Percentiles rank a stretch among this genome's conserved stretches.
These are phyloP conservation scores for Ondatra zibethicus DNA, from an alignment of 2,113 vertebrate species.

Conservation along the genomic window DNA sequence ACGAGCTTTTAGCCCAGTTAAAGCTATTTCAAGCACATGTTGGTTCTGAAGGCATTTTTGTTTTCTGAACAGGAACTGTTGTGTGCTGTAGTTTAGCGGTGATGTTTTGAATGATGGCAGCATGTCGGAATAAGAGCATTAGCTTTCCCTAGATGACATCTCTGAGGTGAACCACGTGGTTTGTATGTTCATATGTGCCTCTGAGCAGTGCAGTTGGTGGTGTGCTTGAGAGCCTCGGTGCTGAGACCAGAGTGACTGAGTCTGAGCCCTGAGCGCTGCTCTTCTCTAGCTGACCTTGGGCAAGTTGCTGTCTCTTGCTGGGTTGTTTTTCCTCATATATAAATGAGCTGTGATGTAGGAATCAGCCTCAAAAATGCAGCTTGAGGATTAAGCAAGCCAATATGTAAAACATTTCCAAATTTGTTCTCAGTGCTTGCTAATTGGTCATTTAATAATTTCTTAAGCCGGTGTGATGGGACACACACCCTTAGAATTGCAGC, in stretches of 20 bases:
- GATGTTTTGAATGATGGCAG: constrained; percentile 1
- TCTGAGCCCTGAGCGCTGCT: background rate
- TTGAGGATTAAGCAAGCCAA: background rate
- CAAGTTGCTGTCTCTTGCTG: background rate
- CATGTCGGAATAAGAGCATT: constrained; percentile 22
- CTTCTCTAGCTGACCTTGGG: constrained; percentile 54
- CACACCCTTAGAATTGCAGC: background rate
- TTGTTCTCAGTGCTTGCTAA: constrained; percentile 26
- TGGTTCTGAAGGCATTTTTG: constrained; percentile 48
- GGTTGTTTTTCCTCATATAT: background rate
- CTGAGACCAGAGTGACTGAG: background rate
- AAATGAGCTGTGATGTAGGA: background rate
- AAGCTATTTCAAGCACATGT: constrained; percentile 43
- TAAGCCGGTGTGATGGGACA: background rate
- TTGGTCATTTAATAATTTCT: constrained; percentile 30
- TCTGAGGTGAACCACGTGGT: constrained; percentile 64
- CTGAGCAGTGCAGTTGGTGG: background rate
- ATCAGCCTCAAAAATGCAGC: background rate
- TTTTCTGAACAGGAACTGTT: constrained; percentile 14
- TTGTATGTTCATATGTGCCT: constrained; percentile 37
- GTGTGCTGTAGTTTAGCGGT: background rate
- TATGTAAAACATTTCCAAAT: background rate
- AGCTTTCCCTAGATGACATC: background rate
- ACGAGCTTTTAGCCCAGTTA: constrained; percentile 6
- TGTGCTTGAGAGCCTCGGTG: background rate